A percentile compares a stretch with the other conserved stretches of the same genome.
Conservation (phyloP, 2,888 invertebrate species). For the Craniophora ligustri region DNA sequence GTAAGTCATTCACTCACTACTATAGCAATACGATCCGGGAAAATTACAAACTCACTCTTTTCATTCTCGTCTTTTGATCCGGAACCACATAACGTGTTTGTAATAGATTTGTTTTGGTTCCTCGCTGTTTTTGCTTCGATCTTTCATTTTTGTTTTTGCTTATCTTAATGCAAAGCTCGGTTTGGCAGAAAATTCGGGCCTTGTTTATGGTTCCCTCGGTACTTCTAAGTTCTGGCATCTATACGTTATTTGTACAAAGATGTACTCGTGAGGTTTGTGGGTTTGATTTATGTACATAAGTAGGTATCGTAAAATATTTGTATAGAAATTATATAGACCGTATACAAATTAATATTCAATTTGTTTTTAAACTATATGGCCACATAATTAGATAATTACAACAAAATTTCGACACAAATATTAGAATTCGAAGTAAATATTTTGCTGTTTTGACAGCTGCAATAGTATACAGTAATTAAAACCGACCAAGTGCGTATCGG, state of each 20-base stretch:
- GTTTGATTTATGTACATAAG: neutral
- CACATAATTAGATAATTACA: no score
- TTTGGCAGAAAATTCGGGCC: neutral
- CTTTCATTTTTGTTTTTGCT: neutral
- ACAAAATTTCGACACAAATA: no score
- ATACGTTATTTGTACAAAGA: neutral
- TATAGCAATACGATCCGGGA: no score
- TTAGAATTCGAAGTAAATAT: no score
- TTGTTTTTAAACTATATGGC: no score
- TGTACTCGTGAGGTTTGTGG: neutral
- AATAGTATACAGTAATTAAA: no score
- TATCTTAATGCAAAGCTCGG: neutral
- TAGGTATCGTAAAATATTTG: neutral
- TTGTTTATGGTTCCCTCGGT: neutral
- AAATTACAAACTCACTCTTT: no score
- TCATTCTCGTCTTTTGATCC: slow-evolving; percentile 2
- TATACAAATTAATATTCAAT: no score
- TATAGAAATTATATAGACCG: no score
- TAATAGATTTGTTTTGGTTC: slow-evolving; percentile 1
- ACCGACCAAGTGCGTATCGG: no score
- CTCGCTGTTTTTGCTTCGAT: neutral
- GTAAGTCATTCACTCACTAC: no score
- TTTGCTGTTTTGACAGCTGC: no score
- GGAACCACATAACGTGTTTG: neutral
- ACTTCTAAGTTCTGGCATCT: neutral